These are phyloP conservation scores for Chironex yamaguchii DNA, from an alignment of 30 jellyfish, hydroid and myxozoan genomes.

Conservation along the genomic window DNA sequence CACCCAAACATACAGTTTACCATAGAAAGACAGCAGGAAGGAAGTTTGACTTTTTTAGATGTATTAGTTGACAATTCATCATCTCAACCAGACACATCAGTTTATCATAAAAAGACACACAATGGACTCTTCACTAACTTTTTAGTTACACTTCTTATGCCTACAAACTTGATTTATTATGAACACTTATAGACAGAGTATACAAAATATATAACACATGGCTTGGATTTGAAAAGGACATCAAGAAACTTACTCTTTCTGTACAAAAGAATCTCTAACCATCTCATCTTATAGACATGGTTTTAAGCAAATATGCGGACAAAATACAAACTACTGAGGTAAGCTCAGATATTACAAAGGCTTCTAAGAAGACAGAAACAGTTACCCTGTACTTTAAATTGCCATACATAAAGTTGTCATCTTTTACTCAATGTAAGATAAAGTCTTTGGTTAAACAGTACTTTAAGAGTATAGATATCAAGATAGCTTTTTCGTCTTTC, in stretches of 20 bases:
- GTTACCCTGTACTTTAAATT: too few species aligned
- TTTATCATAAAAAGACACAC: not conserved
- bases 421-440: too few species aligned
- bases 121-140: conserved; percentile 1
- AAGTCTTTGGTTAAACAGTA: too few species aligned
- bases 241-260: not conserved
- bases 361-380: too few species aligned
- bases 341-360: too few species aligned
- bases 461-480: too few species aligned
- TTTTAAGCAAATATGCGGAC: too few species aligned
- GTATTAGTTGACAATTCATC: not conserved
- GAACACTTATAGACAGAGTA: not conserved
- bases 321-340: too few species aligned
- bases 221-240: not conserved
- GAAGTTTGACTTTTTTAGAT: not conserved
- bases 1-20: conserved; percentile 7
- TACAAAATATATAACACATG: not conserved
- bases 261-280: too few species aligned
- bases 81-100: not conserved
- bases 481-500: too few species aligned
- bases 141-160: conserved; percentile 9
- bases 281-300: too few species aligned
- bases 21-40: not conserved
- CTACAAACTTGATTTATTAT: not conserved
- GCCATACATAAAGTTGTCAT: too few species aligned